Evolutionary conservation across 2,797 vertebrate species (phyloP).

Genomic region (Syndactyla subalaris): DNA sequence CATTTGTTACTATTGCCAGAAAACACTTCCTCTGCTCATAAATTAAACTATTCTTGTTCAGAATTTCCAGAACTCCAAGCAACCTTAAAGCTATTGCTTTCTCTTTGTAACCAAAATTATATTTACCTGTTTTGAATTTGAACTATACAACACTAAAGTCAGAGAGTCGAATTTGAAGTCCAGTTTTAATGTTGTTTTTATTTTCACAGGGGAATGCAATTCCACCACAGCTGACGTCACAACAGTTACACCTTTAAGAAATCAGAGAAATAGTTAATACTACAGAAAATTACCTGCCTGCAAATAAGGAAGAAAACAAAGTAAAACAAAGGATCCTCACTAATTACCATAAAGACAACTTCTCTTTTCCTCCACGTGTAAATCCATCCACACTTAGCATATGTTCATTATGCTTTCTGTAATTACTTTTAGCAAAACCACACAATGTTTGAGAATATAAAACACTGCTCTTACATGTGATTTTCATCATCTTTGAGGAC

Average conservation of each 20-base stretch:
- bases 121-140: conserved; percentile 82
- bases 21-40: not conserved
- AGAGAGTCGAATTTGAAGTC: conserved; percentile 93
- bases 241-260: conserved; percentile 84
- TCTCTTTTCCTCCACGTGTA: not conserved
- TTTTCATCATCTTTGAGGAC: not conserved
- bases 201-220: conserved; percentile 79
- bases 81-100: not conserved
- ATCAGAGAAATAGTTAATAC: not conserved
- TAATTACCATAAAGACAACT: not conserved
- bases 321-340: not conserved
- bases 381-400: not conserved
- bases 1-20: not conserved
- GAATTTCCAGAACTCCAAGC: not conserved
- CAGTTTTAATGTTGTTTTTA: conserved; percentile 89
- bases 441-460: not conserved
- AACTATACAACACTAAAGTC: conserved; percentile 87
- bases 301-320: not conserved
- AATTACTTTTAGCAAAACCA: not conserved
- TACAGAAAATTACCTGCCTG: not conserved
- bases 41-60: not conserved
- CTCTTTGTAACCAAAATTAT: not conserved
- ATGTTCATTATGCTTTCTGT: not conserved
- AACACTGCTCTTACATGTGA: not conserved
- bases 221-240: conserved; percentile 95